A percentile compares a stretch with the other conserved stretches of the same genome.
These are phyloP conservation scores for Troides helena DNA, from an alignment of 2,888 invertebrate genomes.

Conservation along the genomic window DNA sequence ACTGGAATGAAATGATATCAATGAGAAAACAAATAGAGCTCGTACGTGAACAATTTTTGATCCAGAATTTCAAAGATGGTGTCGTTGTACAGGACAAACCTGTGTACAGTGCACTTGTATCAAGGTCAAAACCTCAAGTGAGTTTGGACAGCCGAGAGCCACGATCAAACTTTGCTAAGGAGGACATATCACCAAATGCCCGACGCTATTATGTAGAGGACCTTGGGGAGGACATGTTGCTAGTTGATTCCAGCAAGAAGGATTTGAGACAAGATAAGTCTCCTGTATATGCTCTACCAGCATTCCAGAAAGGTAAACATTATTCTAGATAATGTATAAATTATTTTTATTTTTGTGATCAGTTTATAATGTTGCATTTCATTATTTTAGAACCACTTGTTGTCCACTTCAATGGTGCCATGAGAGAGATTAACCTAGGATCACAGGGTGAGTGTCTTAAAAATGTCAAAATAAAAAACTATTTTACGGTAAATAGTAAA, in stretches of 20 bases:
- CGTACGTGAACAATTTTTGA: slow-evolving; percentile 59
- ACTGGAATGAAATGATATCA: slow-evolving; percentile 68
- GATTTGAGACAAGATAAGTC: slow-evolving; percentile 47
- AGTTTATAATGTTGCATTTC: slow-evolving; percentile 16
- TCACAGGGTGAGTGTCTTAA: slow-evolving; percentile 54
- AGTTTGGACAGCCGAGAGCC: slow-evolving; percentile 49
- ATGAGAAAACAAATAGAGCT: slow-evolving; percentile 65
- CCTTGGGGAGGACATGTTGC: slow-evolving; percentile 65
- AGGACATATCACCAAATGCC: slow-evolving; percentile 44
- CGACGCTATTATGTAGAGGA: slow-evolving; percentile 64
- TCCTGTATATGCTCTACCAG: slow-evolving; percentile 47
- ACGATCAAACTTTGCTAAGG: slow-evolving; percentile 45
- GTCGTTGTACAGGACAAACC: slow-evolving; percentile 42
- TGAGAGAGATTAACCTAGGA: slow-evolving; percentile 55
- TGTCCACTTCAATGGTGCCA: slow-evolving; percentile 68
- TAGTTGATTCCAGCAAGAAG: slow-evolving; percentile 67
- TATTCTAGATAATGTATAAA: background rate
- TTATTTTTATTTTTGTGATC: background rate
- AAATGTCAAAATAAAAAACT: slow-evolving; percentile 18
- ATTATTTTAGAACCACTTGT: slow-evolving; percentile 59
- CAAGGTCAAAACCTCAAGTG: slow-evolving; percentile 42
- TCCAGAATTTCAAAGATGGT: slow-evolving; percentile 50
- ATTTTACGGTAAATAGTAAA: background rate
- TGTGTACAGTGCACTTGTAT: slow-evolving; percentile 54
- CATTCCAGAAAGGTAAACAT: slow-evolving; percentile 57